phyloP scores from a whole-genome alignment of 23 tunicate species.

The Aplidium turbinatum region DNA sequence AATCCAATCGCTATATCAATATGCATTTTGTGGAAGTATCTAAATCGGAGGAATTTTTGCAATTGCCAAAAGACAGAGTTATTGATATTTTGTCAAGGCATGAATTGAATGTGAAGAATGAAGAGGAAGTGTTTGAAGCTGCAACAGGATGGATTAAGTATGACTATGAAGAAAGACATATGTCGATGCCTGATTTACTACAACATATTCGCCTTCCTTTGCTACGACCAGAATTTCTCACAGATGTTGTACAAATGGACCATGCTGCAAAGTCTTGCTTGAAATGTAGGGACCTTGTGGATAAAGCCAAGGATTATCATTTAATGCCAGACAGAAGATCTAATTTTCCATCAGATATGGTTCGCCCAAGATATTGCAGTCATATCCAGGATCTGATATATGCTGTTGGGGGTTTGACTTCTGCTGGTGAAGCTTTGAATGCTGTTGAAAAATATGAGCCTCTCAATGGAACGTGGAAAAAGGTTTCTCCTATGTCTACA shows the following conservation, averaged over 20 bases:
- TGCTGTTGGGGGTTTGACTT: conserved; percentile 88
- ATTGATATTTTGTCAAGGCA: conserved; percentile 56
- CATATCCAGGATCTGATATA: conserved; percentile 70
- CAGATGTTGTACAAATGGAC: conserved; percentile 88
- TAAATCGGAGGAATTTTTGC: conserved; percentile 76
- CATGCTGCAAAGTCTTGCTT: conserved; percentile 65
- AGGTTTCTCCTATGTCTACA: conserved; percentile 59
- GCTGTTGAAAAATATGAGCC: conserved; percentile 78
- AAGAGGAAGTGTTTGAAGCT: conserved; percentile 84
- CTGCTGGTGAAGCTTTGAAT: conserved; percentile 79
- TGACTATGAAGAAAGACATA: conserved; percentile 38
- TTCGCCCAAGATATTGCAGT: conserved; percentile 82
- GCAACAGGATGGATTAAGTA: conserved; percentile 72
- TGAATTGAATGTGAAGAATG: conserved; percentile 76
- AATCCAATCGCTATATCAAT: conserved; percentile 61
- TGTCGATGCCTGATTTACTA: conserved; percentile 67
- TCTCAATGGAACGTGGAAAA: conserved; percentile 60
- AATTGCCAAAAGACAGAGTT: conserved; percentile 42
- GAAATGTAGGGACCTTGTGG: conserved; percentile 82
- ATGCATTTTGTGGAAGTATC: conserved; percentile 81
- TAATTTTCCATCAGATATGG: conserved; percentile 68
- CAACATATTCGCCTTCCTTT: conserved; percentile 70
- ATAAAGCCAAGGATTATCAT: conserved; percentile 91
- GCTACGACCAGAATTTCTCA: conserved; percentile 74
- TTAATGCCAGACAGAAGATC: conserved; percentile 83